phyloP scores from a whole-genome alignment of 2,797 vertebrate species.

The Protonibea diacanthus region DNA sequence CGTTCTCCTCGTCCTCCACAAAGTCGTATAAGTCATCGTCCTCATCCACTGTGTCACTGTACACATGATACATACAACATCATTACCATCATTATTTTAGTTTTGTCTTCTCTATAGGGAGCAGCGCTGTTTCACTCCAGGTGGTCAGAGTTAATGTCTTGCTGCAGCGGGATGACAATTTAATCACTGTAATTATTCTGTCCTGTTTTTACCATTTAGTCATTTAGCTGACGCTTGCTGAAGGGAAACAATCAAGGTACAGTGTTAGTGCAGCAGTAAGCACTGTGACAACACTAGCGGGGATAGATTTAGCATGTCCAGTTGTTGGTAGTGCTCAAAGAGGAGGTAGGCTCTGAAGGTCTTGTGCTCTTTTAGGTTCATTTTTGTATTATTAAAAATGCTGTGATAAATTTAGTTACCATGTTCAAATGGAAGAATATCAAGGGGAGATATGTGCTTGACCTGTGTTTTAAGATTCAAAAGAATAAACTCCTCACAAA shows the following conservation, averaged over 20 bases:
- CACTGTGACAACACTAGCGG: no score
- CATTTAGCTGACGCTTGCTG: no score
- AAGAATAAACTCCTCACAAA: not conserved
- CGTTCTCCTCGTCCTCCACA: slow-evolving; percentile 91
- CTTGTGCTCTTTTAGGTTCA: no score
- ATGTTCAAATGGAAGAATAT: no score
- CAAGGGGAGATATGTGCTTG: not conserved
- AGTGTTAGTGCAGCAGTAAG: no score
- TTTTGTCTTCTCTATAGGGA: not conserved
- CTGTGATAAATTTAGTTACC: no score
- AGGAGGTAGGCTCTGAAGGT: no score
- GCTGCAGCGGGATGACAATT: not conserved
- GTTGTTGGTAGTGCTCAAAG: no score
- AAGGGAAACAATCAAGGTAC: no score
- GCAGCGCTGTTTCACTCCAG: not conserved
- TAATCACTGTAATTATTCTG: not conserved
- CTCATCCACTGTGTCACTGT: slow-evolving; percentile 93
- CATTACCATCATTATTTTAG: not conserved
- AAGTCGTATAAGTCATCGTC: slow-evolving; percentile 95
- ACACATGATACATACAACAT: slow-evolving; percentile 5
- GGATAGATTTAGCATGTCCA: no score
- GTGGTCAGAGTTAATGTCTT: not conserved
- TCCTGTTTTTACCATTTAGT: not conserved
- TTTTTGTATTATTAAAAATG: no score
- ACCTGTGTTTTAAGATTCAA: not conserved